phyloP scores from a whole-genome alignment of 2,113 vertebrate species.

The Planiliza haematocheilus region DNA sequence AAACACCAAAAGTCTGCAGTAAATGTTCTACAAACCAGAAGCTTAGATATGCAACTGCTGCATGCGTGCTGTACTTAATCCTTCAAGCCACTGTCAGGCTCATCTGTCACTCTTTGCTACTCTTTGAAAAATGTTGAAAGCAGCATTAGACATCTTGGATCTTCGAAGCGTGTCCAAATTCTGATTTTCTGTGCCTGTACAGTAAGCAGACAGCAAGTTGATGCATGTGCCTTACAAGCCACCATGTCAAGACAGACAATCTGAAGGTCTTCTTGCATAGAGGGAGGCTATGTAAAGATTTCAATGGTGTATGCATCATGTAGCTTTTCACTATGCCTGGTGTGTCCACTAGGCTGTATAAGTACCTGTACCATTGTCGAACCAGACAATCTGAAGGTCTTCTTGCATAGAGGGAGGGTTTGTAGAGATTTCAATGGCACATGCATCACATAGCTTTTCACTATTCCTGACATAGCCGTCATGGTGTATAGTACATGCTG shows the following conservation, averaged over 20 bases:
- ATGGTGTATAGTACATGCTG: conserved; percentile 24
- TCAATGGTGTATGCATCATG: conserved; percentile 38
- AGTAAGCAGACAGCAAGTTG: conserved; percentile 32
- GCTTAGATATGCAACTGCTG: background rate
- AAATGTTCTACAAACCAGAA: conserved; percentile 2
- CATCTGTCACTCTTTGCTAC: conserved; percentile 36
- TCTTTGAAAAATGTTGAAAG: conserved; percentile 24
- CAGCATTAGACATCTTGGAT: conserved; percentile 35
- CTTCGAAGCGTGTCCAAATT: conserved; percentile 42
- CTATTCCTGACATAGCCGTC: conserved; percentile 4
- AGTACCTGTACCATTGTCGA: conserved; percentile 12
- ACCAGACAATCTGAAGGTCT: conserved; percentile 30
- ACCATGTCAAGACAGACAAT: conserved; percentile 17
- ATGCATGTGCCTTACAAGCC: conserved; percentile 14
- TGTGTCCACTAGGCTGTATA: conserved; percentile 15
- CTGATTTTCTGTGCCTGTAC: conserved; percentile 40
- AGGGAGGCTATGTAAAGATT: conserved; percentile 39
- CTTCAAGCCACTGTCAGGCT: conserved; percentile 36
- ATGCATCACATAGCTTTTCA: conserved; percentile 37
- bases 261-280: conserved; percentile 25
- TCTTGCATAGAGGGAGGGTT: conserved; percentile 16
- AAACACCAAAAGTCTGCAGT: background rate
- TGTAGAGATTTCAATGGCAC: conserved; percentile 46
- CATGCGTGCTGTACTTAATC: conserved; percentile 32
- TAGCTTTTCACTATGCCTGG: conserved; percentile 31